Evolutionary conservation across 2,888 invertebrate genomes (phyloP).

Genomic region (Entomobrya proxima): DNA sequence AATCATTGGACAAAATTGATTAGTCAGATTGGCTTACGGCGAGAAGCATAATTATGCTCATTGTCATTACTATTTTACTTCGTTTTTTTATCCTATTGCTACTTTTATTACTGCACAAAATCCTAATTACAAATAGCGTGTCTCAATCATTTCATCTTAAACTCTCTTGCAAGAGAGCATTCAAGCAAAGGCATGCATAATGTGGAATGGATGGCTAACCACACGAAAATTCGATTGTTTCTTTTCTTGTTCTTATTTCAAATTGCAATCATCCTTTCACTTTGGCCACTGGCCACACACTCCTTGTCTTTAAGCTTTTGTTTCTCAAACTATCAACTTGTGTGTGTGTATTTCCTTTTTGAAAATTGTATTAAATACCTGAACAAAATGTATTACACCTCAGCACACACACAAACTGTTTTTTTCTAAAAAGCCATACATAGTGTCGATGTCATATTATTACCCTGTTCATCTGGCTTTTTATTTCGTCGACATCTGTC

Average conservation of each 20-base stretch:
- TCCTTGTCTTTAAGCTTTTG: background rate
- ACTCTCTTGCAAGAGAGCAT: background rate
- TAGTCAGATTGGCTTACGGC: conserved; percentile 67
- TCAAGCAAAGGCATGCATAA: conserved; percentile 12
- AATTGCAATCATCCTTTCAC: conserved; percentile 58
- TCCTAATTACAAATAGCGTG: conserved; percentile 50
- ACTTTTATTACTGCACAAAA: background rate
- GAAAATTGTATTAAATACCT: background rate
- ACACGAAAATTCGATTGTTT: conserved; percentile 53
- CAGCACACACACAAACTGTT: background rate
- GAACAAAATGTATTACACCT: background rate
- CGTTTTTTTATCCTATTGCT: background rate
- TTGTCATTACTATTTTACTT: background rate
- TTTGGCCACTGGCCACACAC: conserved; percentile 63
- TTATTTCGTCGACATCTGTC: conserved; percentile 32
- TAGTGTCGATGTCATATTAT: conserved; percentile 36
- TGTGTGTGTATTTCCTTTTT: background rate
- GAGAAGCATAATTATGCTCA: conserved; percentile 38
- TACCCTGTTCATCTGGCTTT: conserved; percentile 15
- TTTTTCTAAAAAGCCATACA: conserved; percentile 22
- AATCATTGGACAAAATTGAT: conserved; percentile 63
- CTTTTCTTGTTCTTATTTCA: too few relatives aligned
- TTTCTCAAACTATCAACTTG: background rate
- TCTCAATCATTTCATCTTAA: conserved; percentile 14
- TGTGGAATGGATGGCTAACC: conserved; percentile 24